Percentiles rank a stretch among this genome's conserved stretches.
Evolutionary conservation across 2,113 vertebrate genomes (phyloP).

Genomic region (Ifrita kowaldi): DNA sequence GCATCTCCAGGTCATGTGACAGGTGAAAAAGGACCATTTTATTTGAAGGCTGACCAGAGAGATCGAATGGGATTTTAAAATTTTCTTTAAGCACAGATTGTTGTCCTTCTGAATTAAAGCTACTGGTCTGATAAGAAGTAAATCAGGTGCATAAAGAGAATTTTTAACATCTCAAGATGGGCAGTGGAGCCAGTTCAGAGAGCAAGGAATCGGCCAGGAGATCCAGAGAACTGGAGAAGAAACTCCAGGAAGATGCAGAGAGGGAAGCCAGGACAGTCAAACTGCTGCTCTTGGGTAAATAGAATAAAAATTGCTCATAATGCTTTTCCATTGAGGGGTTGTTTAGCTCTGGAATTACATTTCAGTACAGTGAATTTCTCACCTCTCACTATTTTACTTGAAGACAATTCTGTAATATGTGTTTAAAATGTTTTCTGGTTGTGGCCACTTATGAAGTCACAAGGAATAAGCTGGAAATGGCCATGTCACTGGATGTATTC

Average conservation of each 20-base stretch:
- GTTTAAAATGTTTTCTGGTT: background rate
- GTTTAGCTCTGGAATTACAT: background rate
- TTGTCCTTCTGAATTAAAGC: background rate
- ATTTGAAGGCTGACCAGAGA: conserved; percentile 23
- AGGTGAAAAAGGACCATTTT: background rate
- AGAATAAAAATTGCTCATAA: background rate
- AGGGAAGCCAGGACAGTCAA: conserved; percentile 76
- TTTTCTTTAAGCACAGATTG: background rate
- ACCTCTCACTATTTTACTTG: background rate
- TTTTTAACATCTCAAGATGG: conserved; percentile 49
- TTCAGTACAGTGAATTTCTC: background rate
- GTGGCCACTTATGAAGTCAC: background rate
- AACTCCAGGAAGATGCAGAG: conserved; percentile 76
- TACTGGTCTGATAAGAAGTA: background rate
- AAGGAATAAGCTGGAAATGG: background rate
- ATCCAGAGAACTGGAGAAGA: conserved; percentile 77
- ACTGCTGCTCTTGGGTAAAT: conserved; percentile 75
- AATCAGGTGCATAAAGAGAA: background rate
- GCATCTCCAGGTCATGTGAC: conserved; percentile 9
- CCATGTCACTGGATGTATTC: background rate
- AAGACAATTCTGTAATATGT: background rate
- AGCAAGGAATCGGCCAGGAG: conserved; percentile 71
- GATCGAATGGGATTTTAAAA: background rate
- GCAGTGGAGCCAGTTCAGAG: conserved; percentile 70
- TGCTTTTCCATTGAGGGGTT: background rate